Percentiles rank a stretch among this genome's conserved stretches.
phyloP scores from a whole-genome alignment of 2,113 vertebrate genomes.

The Centropus unirufus region DNA sequence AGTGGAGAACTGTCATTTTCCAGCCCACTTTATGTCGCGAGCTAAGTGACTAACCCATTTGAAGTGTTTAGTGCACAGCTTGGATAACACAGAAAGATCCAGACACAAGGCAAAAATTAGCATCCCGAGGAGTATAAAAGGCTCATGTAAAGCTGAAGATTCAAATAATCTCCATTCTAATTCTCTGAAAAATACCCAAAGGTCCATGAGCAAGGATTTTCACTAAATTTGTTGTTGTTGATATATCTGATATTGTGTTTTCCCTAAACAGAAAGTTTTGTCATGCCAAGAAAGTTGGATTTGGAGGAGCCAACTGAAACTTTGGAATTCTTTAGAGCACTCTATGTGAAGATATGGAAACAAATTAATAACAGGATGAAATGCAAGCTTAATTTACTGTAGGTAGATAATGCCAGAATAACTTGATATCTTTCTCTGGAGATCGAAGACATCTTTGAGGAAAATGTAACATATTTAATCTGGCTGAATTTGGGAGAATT shows the following conservation, averaged over 20 bases:
- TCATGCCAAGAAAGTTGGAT: neutral
- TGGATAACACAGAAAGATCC: constrained; percentile 24
- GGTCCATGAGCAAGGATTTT: neutral
- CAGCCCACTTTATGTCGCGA: constrained; percentile 44
- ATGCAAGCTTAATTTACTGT: neutral
- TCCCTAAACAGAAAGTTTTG: neutral
- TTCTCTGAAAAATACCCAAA: neutral
- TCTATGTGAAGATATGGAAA: neutral
- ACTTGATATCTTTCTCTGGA: neutral
- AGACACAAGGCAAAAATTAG: constrained; percentile 17
- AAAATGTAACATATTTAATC: neutral
- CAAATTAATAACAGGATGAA: neutral
- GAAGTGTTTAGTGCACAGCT: constrained; percentile 33
- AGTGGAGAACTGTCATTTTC: constrained; percentile 43
- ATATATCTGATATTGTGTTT: neutral
- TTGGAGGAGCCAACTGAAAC: neutral
- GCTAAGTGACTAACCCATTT: constrained; percentile 38
- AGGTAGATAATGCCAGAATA: neutral
- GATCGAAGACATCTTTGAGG: neutral
- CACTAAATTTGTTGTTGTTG: neutral
- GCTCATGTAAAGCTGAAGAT: neutral
- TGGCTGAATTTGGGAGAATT: neutral
- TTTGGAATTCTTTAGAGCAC: neutral
- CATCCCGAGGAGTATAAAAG: neutral
- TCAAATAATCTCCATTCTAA: neutral